Evolutionary conservation across 2,113 vertebrate species (phyloP).

Genomic region (Numida meleagris): DNA sequence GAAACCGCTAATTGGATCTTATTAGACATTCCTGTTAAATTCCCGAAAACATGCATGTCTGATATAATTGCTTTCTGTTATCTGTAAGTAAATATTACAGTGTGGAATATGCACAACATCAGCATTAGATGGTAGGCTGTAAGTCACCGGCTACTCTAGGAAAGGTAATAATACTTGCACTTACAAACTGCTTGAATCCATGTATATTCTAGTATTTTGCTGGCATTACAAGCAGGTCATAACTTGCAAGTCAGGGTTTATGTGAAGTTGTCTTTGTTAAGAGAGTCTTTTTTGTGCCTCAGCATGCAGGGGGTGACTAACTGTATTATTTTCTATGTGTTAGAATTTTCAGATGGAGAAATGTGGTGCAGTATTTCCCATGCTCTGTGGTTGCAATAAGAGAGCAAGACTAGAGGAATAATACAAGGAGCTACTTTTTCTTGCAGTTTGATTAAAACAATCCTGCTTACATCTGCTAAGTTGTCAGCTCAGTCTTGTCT

Average conservation of each 20-base stretch:
- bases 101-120: neutral
- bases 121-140: neutral
- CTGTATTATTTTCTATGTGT: neutral
- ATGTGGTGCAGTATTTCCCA: neutral
- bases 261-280: neutral
- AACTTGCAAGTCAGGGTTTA: neutral
- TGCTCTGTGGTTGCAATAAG: neutral
- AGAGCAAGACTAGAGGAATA: constrained; percentile 22
- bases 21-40: neutral
- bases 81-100: neutral
- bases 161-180: neutral
- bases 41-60: neutral
- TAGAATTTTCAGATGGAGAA: constrained; percentile 29
- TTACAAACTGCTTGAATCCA: neutral
- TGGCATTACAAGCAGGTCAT: neutral
- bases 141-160: neutral
- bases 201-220: neutral
- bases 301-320: neutral
- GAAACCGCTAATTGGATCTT: neutral
- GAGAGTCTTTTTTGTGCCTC: neutral
- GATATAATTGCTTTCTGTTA: neutral
- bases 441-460: constrained; percentile 43
- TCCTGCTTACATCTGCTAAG: constrained; percentile 35
- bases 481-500: constrained; percentile 58
- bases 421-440: constrained; percentile 56